A percentile compares a stretch with the other conserved stretches of the same genome.
Conservation (phyloP, 2,888 invertebrate species). For the Epicampocera succincta region DNA sequence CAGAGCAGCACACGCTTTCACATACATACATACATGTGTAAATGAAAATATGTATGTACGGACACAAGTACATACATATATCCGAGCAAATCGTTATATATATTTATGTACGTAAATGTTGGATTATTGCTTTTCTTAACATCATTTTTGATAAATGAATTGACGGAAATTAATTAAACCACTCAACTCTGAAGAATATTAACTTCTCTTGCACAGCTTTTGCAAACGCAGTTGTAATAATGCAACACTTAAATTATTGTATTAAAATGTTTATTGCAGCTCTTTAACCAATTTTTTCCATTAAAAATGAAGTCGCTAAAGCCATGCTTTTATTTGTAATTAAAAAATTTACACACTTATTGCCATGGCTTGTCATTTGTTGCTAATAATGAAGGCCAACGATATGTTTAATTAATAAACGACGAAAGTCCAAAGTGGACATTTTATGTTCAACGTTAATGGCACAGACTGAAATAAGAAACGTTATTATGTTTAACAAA, state of each 20-base stretch:
- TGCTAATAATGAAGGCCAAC: no score
- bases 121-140: constrained; percentile 15
- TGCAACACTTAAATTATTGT: constrained; percentile 23
- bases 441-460: no score
- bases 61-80: neutral
- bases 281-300: constrained; percentile 22
- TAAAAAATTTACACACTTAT: constrained; percentile 26
- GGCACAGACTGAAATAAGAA: no score
- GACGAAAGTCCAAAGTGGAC: no score
- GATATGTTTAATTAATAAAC: no score
- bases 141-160: constrained; percentile 30
- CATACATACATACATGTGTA: no score
- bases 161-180: constrained; percentile 44
- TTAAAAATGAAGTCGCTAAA: constrained; percentile 10
- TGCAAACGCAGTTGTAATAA: neutral
- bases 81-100: no score
- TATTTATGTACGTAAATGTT: no score
- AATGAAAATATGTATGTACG: constrained; percentile 3
- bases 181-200: constrained; percentile 8
- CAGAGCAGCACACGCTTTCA: neutral
- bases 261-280: constrained; percentile 11
- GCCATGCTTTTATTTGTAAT: constrained; percentile 3
- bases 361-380: no score
- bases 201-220: neutral
- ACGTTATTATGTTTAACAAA: no score